phyloP scores from a whole-genome alignment of 2,113 vertebrate species.

The Tichodroma muraria region DNA sequence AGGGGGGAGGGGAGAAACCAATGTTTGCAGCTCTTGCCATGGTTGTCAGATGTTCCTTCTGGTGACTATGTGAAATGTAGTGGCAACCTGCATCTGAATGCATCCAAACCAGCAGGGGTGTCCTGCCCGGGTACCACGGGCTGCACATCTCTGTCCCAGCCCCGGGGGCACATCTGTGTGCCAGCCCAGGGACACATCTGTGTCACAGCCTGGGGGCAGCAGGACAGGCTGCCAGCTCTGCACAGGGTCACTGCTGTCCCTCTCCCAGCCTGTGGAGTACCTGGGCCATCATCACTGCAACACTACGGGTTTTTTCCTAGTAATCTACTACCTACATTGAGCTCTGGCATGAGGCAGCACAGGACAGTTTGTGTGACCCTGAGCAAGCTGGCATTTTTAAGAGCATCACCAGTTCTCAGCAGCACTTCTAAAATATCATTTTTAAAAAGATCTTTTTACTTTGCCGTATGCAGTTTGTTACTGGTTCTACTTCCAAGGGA shows the following conservation, averaged over 20 bases:
- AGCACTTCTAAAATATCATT: not conserved
- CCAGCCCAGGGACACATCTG: not conserved
- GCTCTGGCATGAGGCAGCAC: rapidly evolving
- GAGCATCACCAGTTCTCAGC: not conserved
- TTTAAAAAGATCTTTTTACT: not conserved
- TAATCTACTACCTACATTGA: not conserved
- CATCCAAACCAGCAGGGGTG: not conserved
- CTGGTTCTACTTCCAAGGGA: not conserved
- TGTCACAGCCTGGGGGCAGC: not conserved
- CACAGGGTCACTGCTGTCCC: not conserved
- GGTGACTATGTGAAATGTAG: not conserved
- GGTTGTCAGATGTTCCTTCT: not conserved
- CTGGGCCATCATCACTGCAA: not conserved
- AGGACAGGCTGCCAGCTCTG: not conserved
- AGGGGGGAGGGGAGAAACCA: not conserved
- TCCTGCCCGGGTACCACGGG: rapidly evolving
- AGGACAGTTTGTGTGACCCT: not conserved
- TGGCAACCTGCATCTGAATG: not conserved
- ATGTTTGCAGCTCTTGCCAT: not conserved
- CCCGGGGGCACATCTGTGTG: not conserved
- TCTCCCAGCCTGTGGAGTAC: not conserved
- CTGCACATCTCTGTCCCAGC: not conserved
- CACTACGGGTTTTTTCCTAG: rapidly evolving
- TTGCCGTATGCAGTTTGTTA: not conserved
- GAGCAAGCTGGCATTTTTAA: not conserved